These are phyloP conservation scores for Leptura quadrifasciata DNA, from an alignment of 2,888 invertebrate genomes.

Conservation along the genomic window DNA sequence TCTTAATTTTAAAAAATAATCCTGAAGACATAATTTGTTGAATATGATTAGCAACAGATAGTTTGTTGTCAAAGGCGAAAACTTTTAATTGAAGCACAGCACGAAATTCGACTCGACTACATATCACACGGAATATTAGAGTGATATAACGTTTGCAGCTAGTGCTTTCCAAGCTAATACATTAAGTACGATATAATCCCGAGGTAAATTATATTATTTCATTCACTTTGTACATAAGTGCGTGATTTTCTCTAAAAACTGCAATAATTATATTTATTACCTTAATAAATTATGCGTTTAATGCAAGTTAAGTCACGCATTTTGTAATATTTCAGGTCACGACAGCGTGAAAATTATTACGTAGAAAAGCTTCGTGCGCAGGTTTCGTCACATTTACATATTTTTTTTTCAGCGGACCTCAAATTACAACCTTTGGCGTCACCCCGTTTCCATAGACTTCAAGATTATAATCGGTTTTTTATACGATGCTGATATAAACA, in stretches of 20 bases:
- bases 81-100: too few species aligned
- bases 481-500: not conserved
- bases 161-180: too few species aligned
- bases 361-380: slow-evolving; percentile 1
- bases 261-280: not conserved
- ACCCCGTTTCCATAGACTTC: slow-evolving; percentile 1
- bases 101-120: too few species aligned
- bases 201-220: too few species aligned
- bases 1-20: too few species aligned
- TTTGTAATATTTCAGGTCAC: slow-evolving; percentile 20
- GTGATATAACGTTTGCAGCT: too few species aligned
- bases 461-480: slow-evolving; percentile 15
- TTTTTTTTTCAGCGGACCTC: not conserved
- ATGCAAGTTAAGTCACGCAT: slow-evolving; percentile 34
- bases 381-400: slow-evolving; percentile 14
- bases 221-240: not conserved
- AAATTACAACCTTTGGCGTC: slow-evolving; percentile 10
- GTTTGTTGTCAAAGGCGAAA: too few species aligned
- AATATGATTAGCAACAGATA: too few species aligned
- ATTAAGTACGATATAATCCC: too few species aligned
- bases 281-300: slow-evolving; percentile 19
- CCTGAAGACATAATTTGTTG: too few species aligned
- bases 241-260: not conserved
- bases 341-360: not conserved
- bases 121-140: too few species aligned